Percentiles rank a stretch among this genome's conserved stretches.
Evolutionary conservation across 1,140 invertebrate genomes (phyloP).

Genomic region (Pseudobourletiella spinata): DNA sequence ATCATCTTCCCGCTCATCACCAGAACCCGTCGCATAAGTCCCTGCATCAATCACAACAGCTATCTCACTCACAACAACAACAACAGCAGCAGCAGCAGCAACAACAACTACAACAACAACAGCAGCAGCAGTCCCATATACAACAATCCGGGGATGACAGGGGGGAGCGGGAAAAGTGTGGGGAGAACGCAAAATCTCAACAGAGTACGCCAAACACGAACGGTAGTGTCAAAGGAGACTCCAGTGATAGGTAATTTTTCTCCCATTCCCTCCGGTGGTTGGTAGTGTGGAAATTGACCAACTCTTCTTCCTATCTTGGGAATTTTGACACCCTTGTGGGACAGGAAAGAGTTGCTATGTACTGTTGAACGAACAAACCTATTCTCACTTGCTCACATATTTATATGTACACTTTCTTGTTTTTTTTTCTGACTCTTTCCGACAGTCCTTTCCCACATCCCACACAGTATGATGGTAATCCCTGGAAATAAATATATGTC

Average conservation of each 20-base stretch:
- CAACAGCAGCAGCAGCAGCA: conserved; percentile 17
- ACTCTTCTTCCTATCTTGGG: too few species aligned
- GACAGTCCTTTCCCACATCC: too few species aligned
- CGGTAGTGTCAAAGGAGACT: conserved; percentile 32
- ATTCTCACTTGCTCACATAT: too few species aligned
- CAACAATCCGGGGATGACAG: not conserved
- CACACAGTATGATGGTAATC: too few species aligned
- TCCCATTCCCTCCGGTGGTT: too few species aligned
- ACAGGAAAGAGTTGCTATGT: too few species aligned
- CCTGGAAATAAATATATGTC: too few species aligned
- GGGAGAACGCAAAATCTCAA: conserved; percentile 28
- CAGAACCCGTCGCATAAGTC: conserved; percentile 14
- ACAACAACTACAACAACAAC: conserved; percentile 8
- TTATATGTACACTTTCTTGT: too few species aligned
- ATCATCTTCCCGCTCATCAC: conserved; percentile 14
- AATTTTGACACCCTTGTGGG: too few species aligned
- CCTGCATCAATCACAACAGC: conserved; percentile 20
- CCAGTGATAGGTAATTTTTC: conserved; percentile 31
- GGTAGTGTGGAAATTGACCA: too few species aligned
- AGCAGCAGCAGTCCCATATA: not conserved
- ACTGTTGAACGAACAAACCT: too few species aligned
- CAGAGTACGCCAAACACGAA: conserved; percentile 30
- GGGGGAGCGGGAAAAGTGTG: not conserved
- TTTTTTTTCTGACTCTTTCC: too few species aligned
- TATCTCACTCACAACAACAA: conserved; percentile 10